phyloP scores from a whole-genome alignment of 2,113 vertebrate species.

The Xiphias gladius region DNA sequence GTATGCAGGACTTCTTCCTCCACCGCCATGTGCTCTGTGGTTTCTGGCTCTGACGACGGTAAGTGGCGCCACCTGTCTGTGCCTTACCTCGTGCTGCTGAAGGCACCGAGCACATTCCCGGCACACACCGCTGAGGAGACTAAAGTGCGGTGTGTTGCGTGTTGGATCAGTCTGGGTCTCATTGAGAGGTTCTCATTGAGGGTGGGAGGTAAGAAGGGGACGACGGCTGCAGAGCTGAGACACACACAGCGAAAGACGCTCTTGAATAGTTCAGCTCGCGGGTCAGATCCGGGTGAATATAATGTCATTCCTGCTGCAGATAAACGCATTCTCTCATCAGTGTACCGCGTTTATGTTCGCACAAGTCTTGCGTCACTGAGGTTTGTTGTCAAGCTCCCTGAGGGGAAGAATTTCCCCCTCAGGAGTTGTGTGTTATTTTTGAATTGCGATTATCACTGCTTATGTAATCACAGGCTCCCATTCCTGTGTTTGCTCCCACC shows the following conservation, averaged over 20 bases:
- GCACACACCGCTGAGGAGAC: conserved; percentile 35
- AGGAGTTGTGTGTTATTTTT: conserved; percentile 24
- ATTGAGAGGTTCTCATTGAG: conserved; percentile 43
- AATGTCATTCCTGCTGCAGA: conserved; percentile 24
- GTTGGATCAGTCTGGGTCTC: conserved; percentile 59
- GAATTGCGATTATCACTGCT: conserved; percentile 44
- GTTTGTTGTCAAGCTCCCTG: conserved; percentile 9
- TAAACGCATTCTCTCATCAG: neutral
- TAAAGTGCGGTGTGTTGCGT: conserved; percentile 21
- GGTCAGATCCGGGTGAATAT: conserved; percentile 14
- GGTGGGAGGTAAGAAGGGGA: conserved; percentile 20
- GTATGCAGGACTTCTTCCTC: neutral
- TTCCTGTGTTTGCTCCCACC: conserved; percentile 16
- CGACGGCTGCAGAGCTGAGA: neutral
- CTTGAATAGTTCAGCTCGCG: conserved; percentile 6
- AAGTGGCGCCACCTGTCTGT: conserved; percentile 18
- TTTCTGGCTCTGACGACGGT: conserved; percentile 26
- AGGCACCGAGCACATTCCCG: conserved; percentile 24
- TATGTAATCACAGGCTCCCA: conserved; percentile 50
- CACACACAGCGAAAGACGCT: neutral
- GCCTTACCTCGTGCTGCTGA: conserved; percentile 12
- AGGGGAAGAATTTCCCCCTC: conserved; percentile 3
- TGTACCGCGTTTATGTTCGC: neutral
- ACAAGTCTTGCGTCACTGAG: conserved; percentile 33
- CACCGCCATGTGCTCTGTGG: conserved; percentile 13